A percentile compares a stretch with the other conserved stretches of the same genome.
Evolutionary conservation across 92 coral and sea anemone species (phyloP).

Genomic region (Siderastrea siderea): DNA sequence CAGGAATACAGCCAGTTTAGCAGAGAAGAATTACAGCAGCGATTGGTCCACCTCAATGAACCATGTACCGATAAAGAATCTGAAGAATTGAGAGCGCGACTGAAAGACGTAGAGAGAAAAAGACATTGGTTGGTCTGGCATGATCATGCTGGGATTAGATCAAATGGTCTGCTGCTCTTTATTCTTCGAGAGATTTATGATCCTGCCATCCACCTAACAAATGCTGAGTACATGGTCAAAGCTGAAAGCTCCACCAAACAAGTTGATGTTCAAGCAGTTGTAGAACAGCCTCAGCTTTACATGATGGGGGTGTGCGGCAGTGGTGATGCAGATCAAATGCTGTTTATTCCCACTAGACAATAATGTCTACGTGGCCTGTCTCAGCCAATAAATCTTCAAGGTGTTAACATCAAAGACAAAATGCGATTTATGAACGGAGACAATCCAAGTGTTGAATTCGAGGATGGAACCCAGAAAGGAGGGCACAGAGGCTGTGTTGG

Average conservation of each 20-base stretch:
- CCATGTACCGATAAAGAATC: too few relatives aligned
- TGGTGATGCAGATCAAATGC: slow-evolving; percentile 21
- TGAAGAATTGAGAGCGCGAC: neutral
- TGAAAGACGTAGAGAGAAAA: neutral
- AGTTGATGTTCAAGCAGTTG: slow-evolving; percentile 18
- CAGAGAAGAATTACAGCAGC: too few relatives aligned
- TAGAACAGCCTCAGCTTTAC: slow-evolving; percentile 33
- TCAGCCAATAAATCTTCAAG: neutral
- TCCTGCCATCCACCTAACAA: neutral
- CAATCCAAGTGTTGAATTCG: slow-evolving; percentile 14
- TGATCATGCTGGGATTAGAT: neutral
- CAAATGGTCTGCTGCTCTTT: neutral
- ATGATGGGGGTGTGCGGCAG: slow-evolving; percentile 7
- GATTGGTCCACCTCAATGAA: too few relatives aligned
- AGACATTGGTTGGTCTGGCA: slow-evolving; percentile 8
- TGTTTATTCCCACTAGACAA: slow-evolving; percentile 13
- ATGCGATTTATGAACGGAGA: slow-evolving; percentile 2
- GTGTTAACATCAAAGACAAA: neutral
- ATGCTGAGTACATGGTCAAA: neutral
- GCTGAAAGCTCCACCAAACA: neutral
- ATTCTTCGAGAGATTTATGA: neutral
- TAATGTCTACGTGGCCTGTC: slow-evolving; percentile 12
- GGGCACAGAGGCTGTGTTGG: slow-evolving; percentile 28
- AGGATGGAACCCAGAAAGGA: slow-evolving; percentile 26
- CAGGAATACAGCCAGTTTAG: too few relatives aligned